Base-by-base conservation (phyloP, 2,888 invertebrate species). In the Leucophora obtusa region DNA sequence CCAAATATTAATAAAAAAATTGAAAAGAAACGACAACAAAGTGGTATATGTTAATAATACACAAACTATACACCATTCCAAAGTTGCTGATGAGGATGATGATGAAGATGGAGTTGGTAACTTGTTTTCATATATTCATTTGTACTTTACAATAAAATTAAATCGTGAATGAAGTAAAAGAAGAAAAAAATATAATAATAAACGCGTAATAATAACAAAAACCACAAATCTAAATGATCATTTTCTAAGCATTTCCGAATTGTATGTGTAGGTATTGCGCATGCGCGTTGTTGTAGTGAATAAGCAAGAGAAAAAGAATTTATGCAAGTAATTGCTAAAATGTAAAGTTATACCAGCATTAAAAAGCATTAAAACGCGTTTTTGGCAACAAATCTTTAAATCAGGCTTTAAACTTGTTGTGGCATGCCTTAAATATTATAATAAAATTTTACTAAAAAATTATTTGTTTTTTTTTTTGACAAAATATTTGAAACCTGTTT, bases 41-140 rank as follows among this genome's bases (percentile, higher is more conserved):
- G 15, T 68, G 51, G 50, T 68, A 43, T 17, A 47, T 60, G 60
- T 69, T 54, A 38, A 38, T 38, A 59, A 60, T 54, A 73, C 24
- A 56, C 15, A 47, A 14, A 9, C 43, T 18, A 38, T 33, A 43
- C 21, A 56, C 33, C 54, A 60, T 47, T 63, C 18, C 51, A 58
- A 71, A 53, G 53, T 17, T 65, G 69, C 38, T 63, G 21, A 24
- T 38, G 33, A 47, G 21, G 60, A 56, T 69, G 28, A 50, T 56
- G 28, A 53, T 62, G 28, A 24, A 43, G 63, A 35, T 70, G 47
- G 53, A 53, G 65, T 80, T 75, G 85, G 70, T 85, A 87, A 87
- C 86, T 86, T 83, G 88, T 87, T 86, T 83, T 65, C 50, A 10
- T 33, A 53, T 35, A 59, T n/a, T 38, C 14, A 28, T 28, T 28